A percentile compares a stretch with the other conserved stretches of the same genome.
These are phyloP conservation scores for Cottoperca gobio DNA, from an alignment of 2,797 vertebrate genomes.

Conservation along the genomic window DNA sequence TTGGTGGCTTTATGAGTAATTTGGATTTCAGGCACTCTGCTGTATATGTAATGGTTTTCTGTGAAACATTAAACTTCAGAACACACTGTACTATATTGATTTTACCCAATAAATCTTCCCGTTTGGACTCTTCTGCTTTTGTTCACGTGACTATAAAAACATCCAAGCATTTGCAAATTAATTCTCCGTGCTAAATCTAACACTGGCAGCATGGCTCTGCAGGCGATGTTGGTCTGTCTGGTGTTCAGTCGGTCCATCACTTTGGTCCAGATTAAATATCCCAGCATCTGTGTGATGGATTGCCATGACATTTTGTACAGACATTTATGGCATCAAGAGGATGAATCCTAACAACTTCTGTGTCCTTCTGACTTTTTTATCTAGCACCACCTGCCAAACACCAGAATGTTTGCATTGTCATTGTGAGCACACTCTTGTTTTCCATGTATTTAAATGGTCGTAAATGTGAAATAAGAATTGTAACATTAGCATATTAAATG, in stretches of 20 bases:
- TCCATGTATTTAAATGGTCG: background rate
- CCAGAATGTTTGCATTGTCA: too few species aligned
- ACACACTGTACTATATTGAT: slow-evolving; percentile 18
- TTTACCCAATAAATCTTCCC: slow-evolving; percentile 5
- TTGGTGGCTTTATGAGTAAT: slow-evolving; percentile 25
- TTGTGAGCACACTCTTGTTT: background rate
- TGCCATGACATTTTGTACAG: background rate
- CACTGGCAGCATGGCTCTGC: background rate
- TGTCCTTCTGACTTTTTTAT: too few species aligned
- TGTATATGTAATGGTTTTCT: slow-evolving; percentile 30
- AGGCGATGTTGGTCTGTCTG: background rate
- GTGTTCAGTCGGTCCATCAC: background rate
- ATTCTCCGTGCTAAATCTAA: background rate
- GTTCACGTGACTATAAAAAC: background rate
- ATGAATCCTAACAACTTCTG: too few species aligned
- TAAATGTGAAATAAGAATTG: slow-evolving; percentile 5
- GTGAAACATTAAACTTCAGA: slow-evolving; percentile 2
- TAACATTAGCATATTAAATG: background rate
- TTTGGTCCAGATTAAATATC: background rate
- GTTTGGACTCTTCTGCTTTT: slow-evolving; percentile 11
- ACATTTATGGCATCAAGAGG: background rate
- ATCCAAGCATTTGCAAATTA: slow-evolving; percentile 8
- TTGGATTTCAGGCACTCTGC: slow-evolving; percentile 5
- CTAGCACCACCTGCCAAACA: too few species aligned
- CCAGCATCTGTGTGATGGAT: background rate